Percentiles rank a stretch among this genome's conserved stretches.
Conservation (phyloP, 2,888 invertebrate genomes). For the Dione vanillae region DNA sequence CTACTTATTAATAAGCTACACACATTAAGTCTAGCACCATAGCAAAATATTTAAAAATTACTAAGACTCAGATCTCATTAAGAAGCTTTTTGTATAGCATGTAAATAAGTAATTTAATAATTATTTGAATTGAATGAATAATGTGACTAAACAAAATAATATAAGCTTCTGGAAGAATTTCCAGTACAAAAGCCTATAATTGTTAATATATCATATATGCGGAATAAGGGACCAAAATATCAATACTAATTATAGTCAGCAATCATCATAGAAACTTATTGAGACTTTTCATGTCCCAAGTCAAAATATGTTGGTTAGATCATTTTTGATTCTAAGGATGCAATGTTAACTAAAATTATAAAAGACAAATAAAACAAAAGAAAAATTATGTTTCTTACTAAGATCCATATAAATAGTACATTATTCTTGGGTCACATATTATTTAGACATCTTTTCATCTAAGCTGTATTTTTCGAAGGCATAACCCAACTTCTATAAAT, state of each 20-base stretch:
- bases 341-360: neutral
- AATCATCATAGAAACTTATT: no score
- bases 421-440: neutral
- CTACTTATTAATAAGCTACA: conserved; percentile 40
- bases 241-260: no score
- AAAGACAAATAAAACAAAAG: neutral
- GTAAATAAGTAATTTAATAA: neutral
- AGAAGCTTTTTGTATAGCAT: neutral
- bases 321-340: neutral
- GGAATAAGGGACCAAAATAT: no score
- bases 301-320: neutral
- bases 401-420: conserved; percentile 1
- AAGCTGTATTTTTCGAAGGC: neutral
- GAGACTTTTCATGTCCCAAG: no score
- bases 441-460: no score
- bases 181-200: no score
- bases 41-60: conserved; percentile 31
- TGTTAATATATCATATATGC: no score
- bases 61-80: conserved; percentile 13
- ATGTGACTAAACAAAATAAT: neutral
- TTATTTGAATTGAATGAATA: conserved; percentile 40
- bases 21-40: conserved; percentile 44
- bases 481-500: neutral
- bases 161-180: no score
- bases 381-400: neutral